Evolutionary conservation across 2,888 invertebrate genomes (phyloP).

Genomic region (Oithona nana): DNA sequence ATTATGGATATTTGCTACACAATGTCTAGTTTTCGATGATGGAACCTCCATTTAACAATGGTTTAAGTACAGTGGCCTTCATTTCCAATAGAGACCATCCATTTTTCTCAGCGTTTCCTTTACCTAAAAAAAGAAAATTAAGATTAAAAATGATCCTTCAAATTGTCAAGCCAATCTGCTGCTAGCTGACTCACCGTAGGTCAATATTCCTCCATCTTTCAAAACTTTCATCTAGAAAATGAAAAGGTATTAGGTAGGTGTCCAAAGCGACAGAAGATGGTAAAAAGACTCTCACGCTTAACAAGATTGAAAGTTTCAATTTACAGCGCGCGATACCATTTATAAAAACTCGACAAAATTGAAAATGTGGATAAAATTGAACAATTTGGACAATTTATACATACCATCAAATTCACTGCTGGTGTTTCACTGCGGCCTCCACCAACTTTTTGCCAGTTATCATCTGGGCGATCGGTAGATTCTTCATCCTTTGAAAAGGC

Average conservation of each 20-base stretch:
- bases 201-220: background rate
- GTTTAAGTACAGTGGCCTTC: conserved; percentile 1
- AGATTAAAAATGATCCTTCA: background rate
- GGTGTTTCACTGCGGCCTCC: background rate
- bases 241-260: background rate
- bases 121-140: background rate
- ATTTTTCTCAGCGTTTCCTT: background rate
- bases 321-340: no score
- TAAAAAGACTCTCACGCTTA: no score
- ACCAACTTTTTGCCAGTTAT: background rate
- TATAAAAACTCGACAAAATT: no score
- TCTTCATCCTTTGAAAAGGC: no score
- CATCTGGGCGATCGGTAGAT: no score
- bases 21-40: no score
- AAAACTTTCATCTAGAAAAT: background rate
- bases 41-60: no score
- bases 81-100: background rate
- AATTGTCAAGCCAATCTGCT: background rate
- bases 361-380: no score
- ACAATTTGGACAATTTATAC: no score
- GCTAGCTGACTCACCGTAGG: conserved; percentile 2
- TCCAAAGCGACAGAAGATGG: no score
- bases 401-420: background rate
- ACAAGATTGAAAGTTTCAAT: no score
- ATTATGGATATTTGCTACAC: no score